A percentile compares a stretch with the other conserved stretches of the same genome.
phyloP scores from a whole-genome alignment of 1,140 invertebrate genomes.

The Hycleus phaleratus region DNA sequence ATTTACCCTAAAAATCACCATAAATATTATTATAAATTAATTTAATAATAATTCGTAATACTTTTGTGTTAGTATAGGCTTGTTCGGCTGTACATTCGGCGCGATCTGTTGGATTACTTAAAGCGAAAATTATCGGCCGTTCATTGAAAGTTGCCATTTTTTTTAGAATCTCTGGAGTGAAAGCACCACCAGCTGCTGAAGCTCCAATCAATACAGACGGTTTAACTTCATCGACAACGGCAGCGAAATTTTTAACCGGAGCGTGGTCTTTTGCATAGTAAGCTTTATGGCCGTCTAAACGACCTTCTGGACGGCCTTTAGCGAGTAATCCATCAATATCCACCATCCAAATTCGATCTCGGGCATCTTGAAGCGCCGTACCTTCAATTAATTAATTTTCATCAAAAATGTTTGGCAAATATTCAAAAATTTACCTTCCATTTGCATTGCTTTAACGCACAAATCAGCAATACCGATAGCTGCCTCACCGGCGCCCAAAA shows the following conservation, averaged over 20 bases:
- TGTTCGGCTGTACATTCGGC: constrained; percentile 94
- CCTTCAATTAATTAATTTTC: constrained; percentile 31
- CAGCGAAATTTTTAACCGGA: constrained; percentile 65
- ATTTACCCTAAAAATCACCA: constrained; percentile 59
- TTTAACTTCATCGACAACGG: constrained; percentile 74
- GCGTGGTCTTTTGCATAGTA: constrained; percentile 77
- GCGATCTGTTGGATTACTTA: constrained; percentile 93
- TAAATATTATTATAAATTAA: not conserved
- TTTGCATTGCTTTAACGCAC: constrained; percentile 77
- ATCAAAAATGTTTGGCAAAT: too few relatives aligned
- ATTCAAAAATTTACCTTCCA: constrained; percentile 48
- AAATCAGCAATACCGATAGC: constrained; percentile 83
- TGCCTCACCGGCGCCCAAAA: constrained; percentile 88
- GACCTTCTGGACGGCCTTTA: constrained; percentile 63
- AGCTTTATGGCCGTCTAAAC: constrained; percentile 66
- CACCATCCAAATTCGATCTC: constrained; percentile 80
- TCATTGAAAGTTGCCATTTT: constrained; percentile 83
- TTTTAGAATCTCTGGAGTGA: constrained; percentile 76
- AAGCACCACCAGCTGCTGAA: constrained; percentile 80
- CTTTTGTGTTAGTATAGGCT: constrained; percentile 80
- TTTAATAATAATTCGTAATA: constrained; percentile 41
- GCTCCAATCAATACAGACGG: constrained; percentile 83
- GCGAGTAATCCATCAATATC: constrained; percentile 77
- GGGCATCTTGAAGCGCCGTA: constrained; percentile 63
- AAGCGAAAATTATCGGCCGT: constrained; percentile 85